Base-by-base conservation (phyloP, 2,888 invertebrate species). In the Euzophera pinguis region DNA sequence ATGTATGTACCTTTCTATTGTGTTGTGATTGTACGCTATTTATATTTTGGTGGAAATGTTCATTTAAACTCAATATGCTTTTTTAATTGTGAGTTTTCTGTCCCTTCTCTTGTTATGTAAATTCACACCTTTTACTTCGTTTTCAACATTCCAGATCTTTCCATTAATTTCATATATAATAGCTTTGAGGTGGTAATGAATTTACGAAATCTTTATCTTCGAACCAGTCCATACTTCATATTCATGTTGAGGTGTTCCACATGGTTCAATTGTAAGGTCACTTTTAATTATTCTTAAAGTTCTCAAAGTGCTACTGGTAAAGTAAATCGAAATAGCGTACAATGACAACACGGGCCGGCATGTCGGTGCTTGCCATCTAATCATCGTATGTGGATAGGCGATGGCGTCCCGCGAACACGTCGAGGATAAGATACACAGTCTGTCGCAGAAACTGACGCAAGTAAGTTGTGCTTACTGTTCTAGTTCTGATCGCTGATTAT, bases 391-490 rank as follows among this genome's bases (percentile, higher is more conserved):
- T 89, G 85, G 81, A 75, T 91, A 94, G 94, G 94, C 94, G 79
- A 92, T 93, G 90, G 93, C 92, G 91, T 91, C 92, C 80, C 92
- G 93, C 81, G 94, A 94, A 73, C 92, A 92, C 91, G 92, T 92
- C 83, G 93, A 94, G 90, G 93, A 94, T 91, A 93, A 93, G 92
- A 93, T 93, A 82, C 92, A 93, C 91, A 87, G 91, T 90, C 92
- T 94, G 87, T 92, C 92, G 81, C 93, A 93, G 92, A 93, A 93
- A 88, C 90, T 94, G 80, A 91, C 92, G 84, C 93, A 93, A 92
- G 94, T 94, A 94, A 94, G 94, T 93, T 71, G 73, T 72, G 68
- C 70, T 70, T 75, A 71, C 64, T 52, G 56, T 50, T 47, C 52
- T 62, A 60, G 63, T 65, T 74, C 70, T 78, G 81, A 72, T 78